A percentile compares a stretch with the other conserved stretches of the same genome.
These are phyloP conservation scores for Montipora capricornis DNA, from an alignment of 64 coral and sea anemone genomes.

Conservation along the genomic window DNA sequence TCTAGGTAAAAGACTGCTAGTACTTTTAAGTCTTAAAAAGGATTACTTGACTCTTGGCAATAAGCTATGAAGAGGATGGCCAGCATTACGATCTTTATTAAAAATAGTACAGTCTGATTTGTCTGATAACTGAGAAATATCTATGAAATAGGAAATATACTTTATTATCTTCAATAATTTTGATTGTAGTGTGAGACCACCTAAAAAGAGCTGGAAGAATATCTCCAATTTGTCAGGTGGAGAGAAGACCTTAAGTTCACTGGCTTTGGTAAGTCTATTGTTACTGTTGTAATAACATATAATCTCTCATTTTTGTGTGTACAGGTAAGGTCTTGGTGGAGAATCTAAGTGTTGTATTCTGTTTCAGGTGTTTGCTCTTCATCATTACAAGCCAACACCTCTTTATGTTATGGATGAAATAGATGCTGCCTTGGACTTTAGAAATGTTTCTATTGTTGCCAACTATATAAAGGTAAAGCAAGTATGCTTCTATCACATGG, in stretches of 20 bases:
- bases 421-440: conserved; percentile 96
- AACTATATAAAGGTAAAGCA: conserved; percentile 95
- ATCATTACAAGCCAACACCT: conserved; percentile 96
- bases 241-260: conserved; percentile 97
- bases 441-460: conserved; percentile 97
- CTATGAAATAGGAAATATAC: not conserved
- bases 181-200: conserved; percentile 84
- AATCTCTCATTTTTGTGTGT: no score
- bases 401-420: conserved; percentile 99
- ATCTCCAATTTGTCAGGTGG: conserved; percentile 98
- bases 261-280: conserved; percentile 86
- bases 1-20: no score
- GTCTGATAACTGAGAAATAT: not conserved
- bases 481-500: not conserved
- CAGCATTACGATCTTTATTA: no score
- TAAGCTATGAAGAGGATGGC: no score
- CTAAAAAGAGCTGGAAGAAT: conserved; percentile 99
- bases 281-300: not conserved
- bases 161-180: not conserved
- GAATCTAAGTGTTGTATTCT: not conserved
- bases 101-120: no score
- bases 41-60: no score
- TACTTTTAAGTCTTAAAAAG: no score
- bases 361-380: conserved; percentile 94
- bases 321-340: not conserved